phyloP scores from a whole-genome alignment of 2,888 invertebrate genomes.

The Platypus cylindrus region DNA sequence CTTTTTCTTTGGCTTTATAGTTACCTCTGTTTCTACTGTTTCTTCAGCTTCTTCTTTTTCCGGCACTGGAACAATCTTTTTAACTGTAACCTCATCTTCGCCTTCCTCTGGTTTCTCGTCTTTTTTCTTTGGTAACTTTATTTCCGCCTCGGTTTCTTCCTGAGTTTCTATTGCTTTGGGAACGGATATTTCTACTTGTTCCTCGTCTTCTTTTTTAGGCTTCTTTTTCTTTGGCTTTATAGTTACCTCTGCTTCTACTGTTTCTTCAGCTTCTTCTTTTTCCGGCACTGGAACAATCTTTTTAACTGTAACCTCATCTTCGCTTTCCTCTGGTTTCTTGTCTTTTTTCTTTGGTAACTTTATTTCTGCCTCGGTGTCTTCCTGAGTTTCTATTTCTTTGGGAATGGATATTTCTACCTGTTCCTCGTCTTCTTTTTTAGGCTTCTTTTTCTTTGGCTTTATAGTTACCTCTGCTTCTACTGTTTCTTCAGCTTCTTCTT shows the following conservation, averaged over 20 bases:
- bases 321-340: constrained; percentile 24
- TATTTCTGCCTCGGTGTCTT: constrained; percentile 22
- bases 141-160: constrained; percentile 22
- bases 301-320: constrained; percentile 22
- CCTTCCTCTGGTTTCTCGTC: constrained; percentile 19
- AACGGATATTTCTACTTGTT: constrained; percentile 9
- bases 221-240: constrained; percentile 24
- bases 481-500: constrained; percentile 27
- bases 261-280: constrained; percentile 49
- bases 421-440: constrained; percentile 28
- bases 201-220: constrained; percentile 12
- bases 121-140: constrained; percentile 17
- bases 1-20: constrained; percentile 8
- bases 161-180: constrained; percentile 23
- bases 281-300: constrained; percentile 37
- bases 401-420: constrained; percentile 2
- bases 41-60: constrained; percentile 2
- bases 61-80: constrained; percentile 25
- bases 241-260: constrained; percentile 25
- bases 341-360: constrained; percentile 18
- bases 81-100: constrained; percentile 23
- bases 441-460: no score
- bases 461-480: no score
- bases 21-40: constrained; percentile 34
- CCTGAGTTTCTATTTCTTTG: constrained; percentile 13